A percentile compares a stretch with the other conserved stretches of the same genome.
These are phyloP conservation scores for Graptemys geographica DNA, from an alignment of 2,797 vertebrate species.

Conservation along the genomic window DNA sequence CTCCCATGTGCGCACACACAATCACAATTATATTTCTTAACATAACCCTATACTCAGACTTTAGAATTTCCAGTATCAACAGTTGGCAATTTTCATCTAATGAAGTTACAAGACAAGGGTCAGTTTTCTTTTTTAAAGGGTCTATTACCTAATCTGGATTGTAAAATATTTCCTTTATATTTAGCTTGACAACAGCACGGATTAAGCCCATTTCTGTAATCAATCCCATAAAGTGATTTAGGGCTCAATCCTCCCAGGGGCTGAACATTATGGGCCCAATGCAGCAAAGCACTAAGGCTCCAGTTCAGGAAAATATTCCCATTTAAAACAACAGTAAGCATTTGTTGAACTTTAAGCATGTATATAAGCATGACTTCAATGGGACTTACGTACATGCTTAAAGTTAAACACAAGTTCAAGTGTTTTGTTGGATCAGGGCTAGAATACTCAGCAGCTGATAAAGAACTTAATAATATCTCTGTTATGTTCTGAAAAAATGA, in stretches of 20 bases:
- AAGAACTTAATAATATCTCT: background rate
- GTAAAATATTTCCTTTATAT: background rate
- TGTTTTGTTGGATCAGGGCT: background rate
- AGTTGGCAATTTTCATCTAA: background rate
- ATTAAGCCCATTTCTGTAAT: background rate
- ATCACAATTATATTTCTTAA: background rate
- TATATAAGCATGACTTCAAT: too few relatives aligned
- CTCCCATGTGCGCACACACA: background rate
- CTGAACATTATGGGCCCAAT: too few relatives aligned
- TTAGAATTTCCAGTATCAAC: background rate
- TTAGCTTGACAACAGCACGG: background rate
- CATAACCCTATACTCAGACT: background rate
- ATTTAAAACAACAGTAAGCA: too few relatives aligned
- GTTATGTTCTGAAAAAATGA: background rate
- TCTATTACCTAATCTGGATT: background rate
- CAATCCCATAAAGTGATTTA: background rate
- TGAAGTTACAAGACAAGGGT: too few relatives aligned
- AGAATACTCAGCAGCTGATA: accelerated
- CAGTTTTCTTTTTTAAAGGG: background rate
- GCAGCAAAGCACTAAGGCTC: too few relatives aligned
- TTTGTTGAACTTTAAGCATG: too few relatives aligned
- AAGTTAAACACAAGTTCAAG: too few relatives aligned
- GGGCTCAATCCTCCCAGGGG: too few relatives aligned
- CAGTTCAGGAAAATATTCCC: too few relatives aligned
- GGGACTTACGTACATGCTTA: too few relatives aligned